Conservation (phyloP, 1,140 invertebrate species). For the Penaeus chinensis region DNA sequence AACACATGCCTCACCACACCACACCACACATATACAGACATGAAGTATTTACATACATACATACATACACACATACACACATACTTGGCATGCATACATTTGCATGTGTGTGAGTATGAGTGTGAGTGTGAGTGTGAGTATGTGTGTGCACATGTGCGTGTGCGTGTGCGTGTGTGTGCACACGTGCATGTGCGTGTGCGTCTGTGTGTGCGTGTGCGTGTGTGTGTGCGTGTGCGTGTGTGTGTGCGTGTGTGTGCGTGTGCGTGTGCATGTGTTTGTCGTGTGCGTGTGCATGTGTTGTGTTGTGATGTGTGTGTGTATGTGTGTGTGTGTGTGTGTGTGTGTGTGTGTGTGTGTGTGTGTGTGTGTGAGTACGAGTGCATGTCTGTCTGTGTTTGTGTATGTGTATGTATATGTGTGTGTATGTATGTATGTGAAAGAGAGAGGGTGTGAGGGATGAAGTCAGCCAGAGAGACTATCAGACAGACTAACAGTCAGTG, state of each 20-base stretch:
- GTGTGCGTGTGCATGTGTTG: too few relatives aligned
- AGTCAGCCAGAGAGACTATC: too few relatives aligned
- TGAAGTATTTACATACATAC: neutral
- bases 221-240: too few relatives aligned
- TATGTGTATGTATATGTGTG: neutral
- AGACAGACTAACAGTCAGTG: too few relatives aligned
- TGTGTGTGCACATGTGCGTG: neutral
- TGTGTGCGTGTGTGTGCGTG: neutral
- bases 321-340: neutral
- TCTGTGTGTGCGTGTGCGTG: too few relatives aligned
- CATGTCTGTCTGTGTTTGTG: constrained; percentile 1
- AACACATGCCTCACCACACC: too few relatives aligned
- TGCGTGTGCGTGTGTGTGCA: constrained; percentile 5
- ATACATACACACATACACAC: neutral
- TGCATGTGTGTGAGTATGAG: too few relatives aligned
- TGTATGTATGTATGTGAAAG: neutral
- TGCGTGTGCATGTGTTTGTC: constrained; percentile 15
- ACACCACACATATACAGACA: neutral
- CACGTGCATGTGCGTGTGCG: neutral
- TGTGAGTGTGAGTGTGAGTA: too few relatives aligned
- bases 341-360: constrained; percentile 13
- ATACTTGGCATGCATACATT: neutral
- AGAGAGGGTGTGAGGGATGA: neutral
- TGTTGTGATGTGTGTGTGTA: constrained; percentile 21
- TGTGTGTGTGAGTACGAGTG: neutral